Conservation (phyloP, 2,797 vertebrate species). For the Acanthiza pusilla region DNA sequence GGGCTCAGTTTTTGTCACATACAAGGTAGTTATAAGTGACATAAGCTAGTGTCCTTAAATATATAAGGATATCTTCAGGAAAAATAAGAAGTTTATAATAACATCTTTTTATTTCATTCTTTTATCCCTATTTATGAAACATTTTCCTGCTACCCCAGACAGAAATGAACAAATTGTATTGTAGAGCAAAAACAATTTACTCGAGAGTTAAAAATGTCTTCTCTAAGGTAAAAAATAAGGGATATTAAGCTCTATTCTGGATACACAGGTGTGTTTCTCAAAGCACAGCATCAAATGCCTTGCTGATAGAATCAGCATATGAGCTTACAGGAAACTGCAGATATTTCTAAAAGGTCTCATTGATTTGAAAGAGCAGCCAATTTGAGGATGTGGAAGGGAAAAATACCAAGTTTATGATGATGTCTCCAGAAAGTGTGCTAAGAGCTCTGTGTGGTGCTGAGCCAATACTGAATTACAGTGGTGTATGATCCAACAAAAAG, state of each 20-base stretch:
- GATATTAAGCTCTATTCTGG: not conserved
- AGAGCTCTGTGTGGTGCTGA: not conserved
- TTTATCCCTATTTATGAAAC: not conserved
- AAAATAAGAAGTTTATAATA: not conserved
- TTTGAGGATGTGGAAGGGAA: not conserved
- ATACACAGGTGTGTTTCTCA: not conserved
- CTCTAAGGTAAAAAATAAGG: not conserved
- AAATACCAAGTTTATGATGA: not conserved
- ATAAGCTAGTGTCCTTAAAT: not conserved
- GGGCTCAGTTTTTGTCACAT: not conserved
- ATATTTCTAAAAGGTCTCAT: not conserved
- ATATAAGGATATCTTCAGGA: not conserved
- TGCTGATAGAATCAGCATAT: not conserved
- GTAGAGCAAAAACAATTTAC: not conserved
- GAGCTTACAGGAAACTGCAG: not conserved
- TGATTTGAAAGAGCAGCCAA: not conserved
- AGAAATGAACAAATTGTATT: not conserved
- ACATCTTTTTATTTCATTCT: not conserved
- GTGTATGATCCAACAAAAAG: not conserved
- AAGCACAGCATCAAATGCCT: not conserved
- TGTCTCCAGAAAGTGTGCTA: not conserved
- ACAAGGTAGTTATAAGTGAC: not conserved
- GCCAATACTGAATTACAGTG: not conserved
- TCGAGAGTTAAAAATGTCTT: not conserved
- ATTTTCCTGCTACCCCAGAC: not conserved